These are phyloP conservation scores for Zaprionus vittiger DNA, from an alignment of 1,140 invertebrate species.

Conservation along the genomic window DNA sequence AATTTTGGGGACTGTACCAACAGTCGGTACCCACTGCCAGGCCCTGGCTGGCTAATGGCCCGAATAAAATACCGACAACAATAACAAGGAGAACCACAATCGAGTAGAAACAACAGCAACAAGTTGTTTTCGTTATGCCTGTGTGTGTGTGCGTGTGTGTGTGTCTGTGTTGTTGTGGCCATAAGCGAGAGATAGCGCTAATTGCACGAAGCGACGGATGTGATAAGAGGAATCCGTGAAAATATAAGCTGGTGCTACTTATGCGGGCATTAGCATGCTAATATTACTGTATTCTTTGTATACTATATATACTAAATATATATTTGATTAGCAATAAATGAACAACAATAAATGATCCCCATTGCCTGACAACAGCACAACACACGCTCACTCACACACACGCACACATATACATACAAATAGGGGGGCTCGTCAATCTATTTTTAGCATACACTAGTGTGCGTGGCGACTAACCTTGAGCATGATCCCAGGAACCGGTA, in stretches of 20 bases:
- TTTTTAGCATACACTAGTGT: conserved; percentile 10
- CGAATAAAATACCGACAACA: conserved; percentile 8
- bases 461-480: conserved; percentile 28
- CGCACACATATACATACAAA: neutral
- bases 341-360: conserved; percentile 44
- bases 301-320: conserved; percentile 17
- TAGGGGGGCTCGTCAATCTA: conserved; percentile 62
- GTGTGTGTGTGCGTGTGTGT: neutral
- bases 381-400: conserved; percentile 2
- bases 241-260: conserved; percentile 38
- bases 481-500: conserved; percentile 9
- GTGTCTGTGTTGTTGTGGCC: conserved; percentile 40
- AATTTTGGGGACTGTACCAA: conserved; percentile 58
- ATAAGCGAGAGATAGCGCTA: conserved; percentile 70
- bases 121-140: conserved; percentile 42
- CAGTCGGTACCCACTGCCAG: conserved; percentile 23
- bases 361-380: conserved; percentile 70
- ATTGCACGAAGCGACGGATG: conserved; percentile 67
- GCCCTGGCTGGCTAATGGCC: conserved; percentile 33
- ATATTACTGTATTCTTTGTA: conserved; percentile 40
- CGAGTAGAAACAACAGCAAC: conserved; percentile 34
- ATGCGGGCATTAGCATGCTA: conserved; percentile 48
- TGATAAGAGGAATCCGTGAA: conserved; percentile 59
- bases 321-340: conserved; percentile 13
- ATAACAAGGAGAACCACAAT: conserved; percentile 29